Conservation (phyloP, 2,888 invertebrate species). For the Leistus spinibarbis region DNA sequence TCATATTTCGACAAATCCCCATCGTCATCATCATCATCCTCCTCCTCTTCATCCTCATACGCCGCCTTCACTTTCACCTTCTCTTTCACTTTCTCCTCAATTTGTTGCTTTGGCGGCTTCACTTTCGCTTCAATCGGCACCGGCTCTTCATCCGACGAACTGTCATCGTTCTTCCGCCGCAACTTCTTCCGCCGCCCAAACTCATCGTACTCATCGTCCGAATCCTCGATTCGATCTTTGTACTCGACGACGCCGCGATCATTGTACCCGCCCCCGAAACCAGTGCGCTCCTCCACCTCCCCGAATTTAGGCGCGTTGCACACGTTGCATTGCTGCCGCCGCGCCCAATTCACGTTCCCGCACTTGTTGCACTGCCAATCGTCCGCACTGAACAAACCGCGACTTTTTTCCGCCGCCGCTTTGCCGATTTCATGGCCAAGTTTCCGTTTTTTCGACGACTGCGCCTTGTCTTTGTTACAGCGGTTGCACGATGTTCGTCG, state of each 20-base stretch:
- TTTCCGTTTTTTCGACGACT: slow-evolving; percentile 74
- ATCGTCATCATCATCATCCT: slow-evolving; percentile 61
- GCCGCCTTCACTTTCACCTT: slow-evolving; percentile 25
- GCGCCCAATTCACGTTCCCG: slow-evolving; percentile 99
- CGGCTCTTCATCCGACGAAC: slow-evolving; percentile 32
- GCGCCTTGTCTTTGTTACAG: slow-evolving; percentile 76
- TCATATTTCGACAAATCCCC: slow-evolving; percentile 65
- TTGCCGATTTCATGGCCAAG: slow-evolving; percentile 97
- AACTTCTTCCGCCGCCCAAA: slow-evolving; percentile 56
- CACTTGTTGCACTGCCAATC: slow-evolving; percentile 99
- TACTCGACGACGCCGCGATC: slow-evolving; percentile 97
- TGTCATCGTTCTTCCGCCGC: slow-evolving; percentile 42
- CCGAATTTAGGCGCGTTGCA: slow-evolving; percentile 98
- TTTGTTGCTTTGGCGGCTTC: slow-evolving; percentile 2
- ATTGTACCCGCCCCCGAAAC: slow-evolving; percentile 91
- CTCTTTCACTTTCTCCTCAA: slow-evolving; percentile 21
- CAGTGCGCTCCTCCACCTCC: slow-evolving; percentile 82
- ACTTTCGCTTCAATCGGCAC: slow-evolving; percentile 1
- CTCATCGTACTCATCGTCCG: slow-evolving; percentile 97
- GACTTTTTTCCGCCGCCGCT: slow-evolving; percentile 96
- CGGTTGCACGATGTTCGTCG: slow-evolving; percentile 89
- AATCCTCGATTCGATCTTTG: slow-evolving; percentile 82
- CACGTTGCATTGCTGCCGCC: slow-evolving; percentile 95
- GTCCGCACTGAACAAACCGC: slow-evolving; percentile 94
- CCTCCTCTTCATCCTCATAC: slow-evolving; percentile 50